phyloP scores from a whole-genome alignment of 2,797 vertebrate species.

The Darevskia mixta region DNA sequence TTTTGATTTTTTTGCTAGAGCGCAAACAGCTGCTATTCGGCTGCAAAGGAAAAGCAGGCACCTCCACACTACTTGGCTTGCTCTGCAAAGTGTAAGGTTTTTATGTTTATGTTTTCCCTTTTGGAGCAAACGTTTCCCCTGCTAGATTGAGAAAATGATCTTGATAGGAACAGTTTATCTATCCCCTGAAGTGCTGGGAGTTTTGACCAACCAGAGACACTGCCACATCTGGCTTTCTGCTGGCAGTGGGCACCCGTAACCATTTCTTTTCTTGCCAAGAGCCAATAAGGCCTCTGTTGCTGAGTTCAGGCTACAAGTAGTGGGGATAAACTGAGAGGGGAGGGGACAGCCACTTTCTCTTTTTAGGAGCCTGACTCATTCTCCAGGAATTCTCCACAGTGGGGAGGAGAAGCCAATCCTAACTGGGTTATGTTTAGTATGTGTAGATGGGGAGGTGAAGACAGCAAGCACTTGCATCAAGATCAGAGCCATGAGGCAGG shows the following conservation, averaged over 20 bases:
- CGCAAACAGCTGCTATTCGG: neutral
- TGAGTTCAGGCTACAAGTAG: neutral
- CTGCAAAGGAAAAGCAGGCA: neutral
- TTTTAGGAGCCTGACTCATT: slow-evolving; percentile 16
- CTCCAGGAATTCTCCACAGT: neutral
- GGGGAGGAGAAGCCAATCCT: neutral
- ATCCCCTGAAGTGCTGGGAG: neutral
- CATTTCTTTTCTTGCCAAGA: neutral
- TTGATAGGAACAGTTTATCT: neutral
- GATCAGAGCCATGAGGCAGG: neutral
- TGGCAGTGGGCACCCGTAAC: neutral
- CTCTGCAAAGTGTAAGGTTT: neutral
- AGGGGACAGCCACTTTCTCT: neutral
- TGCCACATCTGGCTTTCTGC: neutral
- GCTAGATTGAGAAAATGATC: neutral
- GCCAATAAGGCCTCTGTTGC: neutral
- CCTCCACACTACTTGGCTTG: neutral
- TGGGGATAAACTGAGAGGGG: neutral
- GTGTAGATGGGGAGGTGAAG: neutral
- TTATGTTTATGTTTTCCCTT: neutral
- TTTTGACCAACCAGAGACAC: too few relatives aligned
- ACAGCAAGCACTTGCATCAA: neutral
- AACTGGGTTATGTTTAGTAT: slow-evolving; percentile 2
- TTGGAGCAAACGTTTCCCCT: neutral
- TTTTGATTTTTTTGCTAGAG: neutral